These are phyloP conservation scores for Lutjanus erythropterus DNA, from an alignment of 2,113 vertebrate genomes.

Conservation along the genomic window DNA sequence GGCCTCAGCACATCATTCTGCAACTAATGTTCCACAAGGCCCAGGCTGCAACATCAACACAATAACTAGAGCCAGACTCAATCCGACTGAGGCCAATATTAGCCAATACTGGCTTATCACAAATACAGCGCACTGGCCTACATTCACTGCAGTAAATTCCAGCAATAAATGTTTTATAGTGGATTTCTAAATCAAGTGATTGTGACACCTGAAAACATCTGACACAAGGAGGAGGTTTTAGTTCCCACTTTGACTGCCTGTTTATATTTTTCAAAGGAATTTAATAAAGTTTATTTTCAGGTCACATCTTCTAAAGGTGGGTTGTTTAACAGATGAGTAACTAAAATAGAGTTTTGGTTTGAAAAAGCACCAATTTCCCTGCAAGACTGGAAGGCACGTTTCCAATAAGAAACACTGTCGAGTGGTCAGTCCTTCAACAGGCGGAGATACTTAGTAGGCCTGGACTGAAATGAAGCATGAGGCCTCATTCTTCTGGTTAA, in stretches of 20 bases:
- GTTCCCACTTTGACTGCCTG: background rate
- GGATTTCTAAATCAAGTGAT: background rate
- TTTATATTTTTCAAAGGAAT: background rate
- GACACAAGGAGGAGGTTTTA: background rate
- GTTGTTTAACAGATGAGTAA: background rate
- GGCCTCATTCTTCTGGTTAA: background rate
- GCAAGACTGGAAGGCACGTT: background rate
- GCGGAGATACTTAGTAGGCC: background rate
- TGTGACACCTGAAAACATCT: background rate
- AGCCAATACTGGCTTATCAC: background rate
- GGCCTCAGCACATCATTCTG: background rate
- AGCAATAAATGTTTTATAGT: background rate
- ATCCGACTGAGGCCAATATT: background rate
- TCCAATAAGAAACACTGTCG: background rate
- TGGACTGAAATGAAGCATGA: background rate
- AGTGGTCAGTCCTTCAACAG: background rate
- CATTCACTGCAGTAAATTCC: background rate
- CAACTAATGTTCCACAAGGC: background rate
- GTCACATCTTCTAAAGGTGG: background rate
- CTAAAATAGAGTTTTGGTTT: background rate
- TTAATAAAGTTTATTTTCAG: background rate
- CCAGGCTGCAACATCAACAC: background rate
- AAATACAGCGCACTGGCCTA: background rate
- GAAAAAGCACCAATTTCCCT: too few species aligned
- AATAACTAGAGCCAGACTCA: background rate